Base-by-base conservation (phyloP, 2,797 vertebrate species). In the Acipenser oxyrinchus region DNA sequence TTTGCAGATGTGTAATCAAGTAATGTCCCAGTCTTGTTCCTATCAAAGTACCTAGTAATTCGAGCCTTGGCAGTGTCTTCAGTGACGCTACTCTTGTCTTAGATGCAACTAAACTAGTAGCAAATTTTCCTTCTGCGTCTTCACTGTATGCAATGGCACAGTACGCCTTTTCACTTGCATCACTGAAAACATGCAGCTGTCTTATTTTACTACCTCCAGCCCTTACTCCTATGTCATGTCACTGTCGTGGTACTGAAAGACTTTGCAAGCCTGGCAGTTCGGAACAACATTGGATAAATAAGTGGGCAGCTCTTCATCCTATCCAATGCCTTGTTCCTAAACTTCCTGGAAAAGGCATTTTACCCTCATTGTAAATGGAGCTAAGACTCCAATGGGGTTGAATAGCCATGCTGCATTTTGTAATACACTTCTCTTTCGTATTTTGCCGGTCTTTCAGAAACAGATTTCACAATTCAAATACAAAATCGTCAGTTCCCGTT, bases 311-410 rank as follows among this genome's bases (percentile, higher is more conserved):
- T 67, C 18, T 6, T 74, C 67, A 60, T 76, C 67, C 73, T 70
- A 72, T 12, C 50, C 5, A 4, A 76, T 49, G n/a, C 66, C 69
- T n/a, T n/a, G 67, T 6, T 75, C 66, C 68, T 72, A 76, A 61
- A 77, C 9, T 48, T 71, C 69, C 65, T 80, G 70, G n/a, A 76
- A 74, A 6, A 74, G 48, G 1, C 62, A 69, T n/a, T 77, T 77
- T 1, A 70, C 68, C 6, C 66, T 4, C 1, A 71, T 57, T 1
- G 70, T 76, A 4, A 77, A 76, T 0, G 66, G 74, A 11, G 61
- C 67, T 6, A 78, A 53, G 48, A 75, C 68, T 0, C 62, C 66
- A 0, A 75, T 58, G 0, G 67, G 66, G 10, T 76, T 68, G 49
- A 71, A 78, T 0, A 71, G 69, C 0, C 57, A 4, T 3, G 63